Base-by-base conservation (phyloP, 2,797 vertebrate genomes). In the Chrosomus eos region DNA sequence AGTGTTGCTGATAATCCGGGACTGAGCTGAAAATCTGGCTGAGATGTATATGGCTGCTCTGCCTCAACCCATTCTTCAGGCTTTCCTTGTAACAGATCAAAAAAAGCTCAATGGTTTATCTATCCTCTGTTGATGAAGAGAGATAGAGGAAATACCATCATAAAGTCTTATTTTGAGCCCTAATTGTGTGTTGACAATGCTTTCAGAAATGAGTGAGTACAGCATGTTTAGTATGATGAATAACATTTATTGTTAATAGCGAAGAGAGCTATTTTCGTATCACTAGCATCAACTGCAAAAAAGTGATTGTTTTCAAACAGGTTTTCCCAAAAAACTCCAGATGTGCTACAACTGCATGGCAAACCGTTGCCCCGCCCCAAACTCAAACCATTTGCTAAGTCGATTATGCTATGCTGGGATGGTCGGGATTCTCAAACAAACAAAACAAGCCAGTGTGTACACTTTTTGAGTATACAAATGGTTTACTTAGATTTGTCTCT, bases 1-100 rank as follows among this genome's bases (percentile, higher is more conserved):
- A 71, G 66, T 85, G 86, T 89, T 89, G 88, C 48, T 68, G 90
- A 91, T 92, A 93, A 94, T 94, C 92, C 89, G 60, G 77, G 75
- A 80, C 81, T 92, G 92, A 93, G 80, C 90, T 90, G 84, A 87
- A 90, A 93, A 93, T 85, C 93, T 90, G 91, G 72, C 90, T 88
- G 86, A 88, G 86, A 92, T 81, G 64, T 80, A 89, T 73, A 73
- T 58, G 83, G 85, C 55, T 5, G 78, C 73, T 82, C 74, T 60
- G 26, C 31, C 33, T 80, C 88, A 89, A 91, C 87, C 88, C 72
- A 33, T 70, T 90, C 81, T 85, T 88, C 84, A 28, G 78, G 85
- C 85, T 75, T 79, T 73, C 11, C 73, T 68, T 85, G 71, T 80
- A 82, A 74, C 75, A 71, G 58, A 31, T 60, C 1, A 66, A 58